Evolutionary conservation across 2,113 vertebrate species (phyloP), one percentile per base, ranked within the genome.

Genomic region (Elachura formosa): DNA sequence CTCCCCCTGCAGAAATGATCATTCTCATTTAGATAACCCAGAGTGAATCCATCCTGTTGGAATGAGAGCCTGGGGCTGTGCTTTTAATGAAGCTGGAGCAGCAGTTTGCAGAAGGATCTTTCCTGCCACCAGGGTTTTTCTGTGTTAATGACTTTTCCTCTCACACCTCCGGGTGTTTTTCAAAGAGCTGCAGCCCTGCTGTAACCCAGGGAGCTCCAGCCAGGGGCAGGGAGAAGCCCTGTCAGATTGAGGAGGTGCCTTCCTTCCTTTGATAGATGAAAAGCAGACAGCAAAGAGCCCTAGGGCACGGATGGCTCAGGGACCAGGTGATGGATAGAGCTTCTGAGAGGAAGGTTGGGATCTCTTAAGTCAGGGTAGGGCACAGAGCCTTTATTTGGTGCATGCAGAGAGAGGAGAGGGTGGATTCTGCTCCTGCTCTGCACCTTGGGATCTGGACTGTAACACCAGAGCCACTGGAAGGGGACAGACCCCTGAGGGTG

Each of bases 21-120:
- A 63, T 62, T 84, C 84, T 92, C 89, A 94, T 84, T 89, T 87
- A 76, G 89, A 82, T 79, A 89, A 84, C 91, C 62, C 61, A 41
- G 68, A 91, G 59, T 0, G 0, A 91, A 89, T 71, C 84, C 90
- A 80, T 79, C 49, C 84, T 59, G 40, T 41, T 4, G 75, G 85
- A 92, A 69, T 67, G 80, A 75, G 66, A 89, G 72, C 84, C 75
- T 5, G 0, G 1, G 67, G 89, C 85, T 69, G 33, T 6, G 49
- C 63, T 91, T 90, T 82, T 94, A 94, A 96, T 90, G 87, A 92
- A 91, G 89, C 71, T 41, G 78, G 34, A 93, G 79, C 95, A 87
- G 93, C 84, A 61, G 55, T 87, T 69, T 80, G 87, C 82, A 88
- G 87, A 74, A 69, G 63, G 59, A 92, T 49, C 82, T 80, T 80